Base-by-base conservation (phyloP, 1,140 invertebrate species). In the Drosophila malerkotliana region DNA sequence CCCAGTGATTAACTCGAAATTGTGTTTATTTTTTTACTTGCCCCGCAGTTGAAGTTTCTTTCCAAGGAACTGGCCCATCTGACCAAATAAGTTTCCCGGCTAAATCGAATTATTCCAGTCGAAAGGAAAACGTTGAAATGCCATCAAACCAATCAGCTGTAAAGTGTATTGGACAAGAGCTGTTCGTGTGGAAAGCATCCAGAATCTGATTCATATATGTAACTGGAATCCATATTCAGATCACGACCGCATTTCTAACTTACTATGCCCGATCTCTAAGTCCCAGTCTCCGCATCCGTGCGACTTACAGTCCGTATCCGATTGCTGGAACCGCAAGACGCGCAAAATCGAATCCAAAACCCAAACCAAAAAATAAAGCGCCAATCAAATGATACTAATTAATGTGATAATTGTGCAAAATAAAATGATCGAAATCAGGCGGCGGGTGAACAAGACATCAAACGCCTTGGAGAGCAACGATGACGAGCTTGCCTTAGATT, bases 361-460 rank as follows among this genome's bases (percentile, higher is more conserved):
- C 52, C 24, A 64, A 62, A 69, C 44, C 44, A 21, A 47, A 47
- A 44, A n/a, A 8, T 41, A 79, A 55, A 54, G 56, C 47, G 60
- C 41, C 63, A 49, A 49, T 69, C 56, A 69, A 69, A 57, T 18
- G 30, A 8, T 56, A 45, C 58, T 48, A 76, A 82, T 88, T 69
- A 72, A 82, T 82, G 78, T 82, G 73, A 87, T 68, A 77, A 77
- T 59, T 64, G 72, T 75, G 56, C 51, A 63, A 61, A 73, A 55
- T 51, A 44, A 67, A 52, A 56, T 45, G 49, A 44, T 55, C 21
- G 45, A 48, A 64, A 52, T 55, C 62, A 58, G 41, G 28, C 55
- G 15, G 18, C n/a, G 55, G 26, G 1, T 49, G 4, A 52, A 28
- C 60, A 67, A 51, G 59, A 77, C 80, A 72, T 48, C 39, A 34